These are phyloP conservation scores for Doris montereyensis DNA, from an alignment of 2,888 invertebrate species.

Conservation along the genomic window DNA sequence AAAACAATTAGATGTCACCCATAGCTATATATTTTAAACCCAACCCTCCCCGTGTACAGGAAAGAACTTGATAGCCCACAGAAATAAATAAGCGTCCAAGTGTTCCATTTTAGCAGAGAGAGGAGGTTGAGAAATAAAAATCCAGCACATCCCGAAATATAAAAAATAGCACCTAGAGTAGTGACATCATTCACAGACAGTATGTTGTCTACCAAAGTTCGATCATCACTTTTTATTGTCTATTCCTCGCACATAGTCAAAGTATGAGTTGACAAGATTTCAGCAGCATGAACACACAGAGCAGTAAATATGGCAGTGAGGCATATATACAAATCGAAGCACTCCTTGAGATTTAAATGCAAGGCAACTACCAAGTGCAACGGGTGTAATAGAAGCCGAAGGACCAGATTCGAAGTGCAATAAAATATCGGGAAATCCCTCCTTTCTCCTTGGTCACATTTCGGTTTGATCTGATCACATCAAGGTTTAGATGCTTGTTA, in stretches of 20 bases:
- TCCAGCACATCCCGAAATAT: conserved; percentile 88
- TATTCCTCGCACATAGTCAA: conserved; percentile 93
- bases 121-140: conserved; percentile 84
- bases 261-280: conserved; percentile 96
- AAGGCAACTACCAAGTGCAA: conserved; percentile 89
- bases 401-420: conserved; percentile 94
- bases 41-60: conserved; percentile 96
- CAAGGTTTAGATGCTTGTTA: too few species aligned
- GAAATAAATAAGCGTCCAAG: conserved; percentile 93
- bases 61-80: conserved; percentile 95
- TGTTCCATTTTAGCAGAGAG: conserved; percentile 94
- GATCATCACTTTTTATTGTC: conserved; percentile 90
- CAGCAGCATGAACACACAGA: conserved; percentile 94
- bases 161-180: conserved; percentile 89
- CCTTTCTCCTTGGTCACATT: too few species aligned
- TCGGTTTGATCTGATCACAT: too few species aligned
- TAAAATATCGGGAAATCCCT: conserved; percentile 53
- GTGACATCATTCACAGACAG: conserved; percentile 88
- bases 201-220: conserved; percentile 94
- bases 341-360: conserved; percentile 82
- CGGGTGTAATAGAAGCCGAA: conserved; percentile 92
- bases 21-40: conserved; percentile 95
- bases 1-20: conserved; percentile 93
- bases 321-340: conserved; percentile 82
- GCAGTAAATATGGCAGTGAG: conserved; percentile 88